A percentile compares a stretch with the other conserved stretches of the same genome.
Evolutionary conservation across 1,140 invertebrate species (phyloP).

Genomic region (Melanaphis sacchari): DNA sequence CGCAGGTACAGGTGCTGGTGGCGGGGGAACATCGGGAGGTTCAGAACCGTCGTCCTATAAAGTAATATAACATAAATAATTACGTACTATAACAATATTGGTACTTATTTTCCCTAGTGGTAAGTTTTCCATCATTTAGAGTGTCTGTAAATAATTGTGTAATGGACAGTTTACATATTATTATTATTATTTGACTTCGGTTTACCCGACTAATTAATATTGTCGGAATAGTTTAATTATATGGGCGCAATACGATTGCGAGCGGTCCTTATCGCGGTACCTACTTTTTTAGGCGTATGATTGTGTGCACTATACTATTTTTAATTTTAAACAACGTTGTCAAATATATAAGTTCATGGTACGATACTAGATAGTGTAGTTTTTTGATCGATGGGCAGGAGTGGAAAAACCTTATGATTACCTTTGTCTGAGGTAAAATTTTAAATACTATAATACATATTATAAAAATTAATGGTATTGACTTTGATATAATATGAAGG

Average conservation of each 20-base stretch:
- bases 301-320: too few relatives aligned
- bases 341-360: background rate
- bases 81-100: background rate
- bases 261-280: too few relatives aligned
- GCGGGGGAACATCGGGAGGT: background rate
- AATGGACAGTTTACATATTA: background rate
- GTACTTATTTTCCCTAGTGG: background rate
- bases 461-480: background rate
- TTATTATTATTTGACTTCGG: background rate
- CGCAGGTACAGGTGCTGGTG: constrained; percentile 26
- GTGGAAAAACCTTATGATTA: background rate
- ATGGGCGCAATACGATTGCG: too few relatives aligned
- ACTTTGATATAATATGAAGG: background rate
- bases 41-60: background rate
- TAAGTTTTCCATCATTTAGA: background rate
- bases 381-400: background rate
- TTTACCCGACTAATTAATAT: background rate
- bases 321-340: too few relatives aligned
- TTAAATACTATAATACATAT: background rate
- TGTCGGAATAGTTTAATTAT: background rate
- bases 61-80: background rate
- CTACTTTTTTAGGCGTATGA: too few relatives aligned
- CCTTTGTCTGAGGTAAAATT: background rate
- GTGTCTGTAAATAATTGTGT: background rate
- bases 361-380: too few relatives aligned